These are phyloP conservation scores for Orthonyx spaldingii DNA, from an alignment of 2,113 vertebrate species.

Conservation along the genomic window DNA sequence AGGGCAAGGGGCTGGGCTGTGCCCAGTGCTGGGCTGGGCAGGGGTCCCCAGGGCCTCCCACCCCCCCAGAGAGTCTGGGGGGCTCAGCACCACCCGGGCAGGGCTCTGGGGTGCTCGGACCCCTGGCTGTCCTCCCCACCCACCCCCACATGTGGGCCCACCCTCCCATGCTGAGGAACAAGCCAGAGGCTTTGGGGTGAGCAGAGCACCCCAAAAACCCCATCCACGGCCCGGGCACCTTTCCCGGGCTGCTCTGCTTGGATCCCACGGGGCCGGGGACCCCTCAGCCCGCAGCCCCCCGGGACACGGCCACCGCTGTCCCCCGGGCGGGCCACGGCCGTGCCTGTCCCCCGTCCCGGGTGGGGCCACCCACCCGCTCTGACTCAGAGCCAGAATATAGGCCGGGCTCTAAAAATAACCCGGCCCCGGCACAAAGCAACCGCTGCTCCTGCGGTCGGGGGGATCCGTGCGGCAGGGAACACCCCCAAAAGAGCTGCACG, in stretches of 20 bases:
- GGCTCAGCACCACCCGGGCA: neutral
- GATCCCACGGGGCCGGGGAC: neutral
- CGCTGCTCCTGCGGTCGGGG: neutral
- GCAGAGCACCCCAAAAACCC: neutral
- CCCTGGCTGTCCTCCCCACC: neutral
- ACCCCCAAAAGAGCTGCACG: neutral
- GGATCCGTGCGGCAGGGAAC: neutral
- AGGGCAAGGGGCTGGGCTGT: neutral
- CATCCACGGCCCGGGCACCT: fast-evolving
- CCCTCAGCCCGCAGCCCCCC: fast-evolving
- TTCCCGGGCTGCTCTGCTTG: fast-evolving
- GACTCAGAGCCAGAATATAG: slow-evolving; percentile 61
- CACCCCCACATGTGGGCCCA: fast-evolving
- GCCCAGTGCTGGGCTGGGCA: neutral
- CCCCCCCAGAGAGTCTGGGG: neutral
- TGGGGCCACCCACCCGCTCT: slow-evolving; percentile 49
- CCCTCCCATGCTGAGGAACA: neutral
- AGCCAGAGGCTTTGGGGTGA: neutral
- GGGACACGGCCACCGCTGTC: fast-evolving
- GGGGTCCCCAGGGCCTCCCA: neutral
- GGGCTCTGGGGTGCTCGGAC: fast-evolving
- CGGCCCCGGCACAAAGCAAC: slow-evolving; percentile 6
- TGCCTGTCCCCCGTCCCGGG: neutral
- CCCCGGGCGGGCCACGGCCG: neutral
- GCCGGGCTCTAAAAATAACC: slow-evolving; percentile 53